Evolutionary conservation across 2,797 vertebrate species (phyloP), one percentile per base, ranked within the genome.

Genomic region (Odontamblyopus lacepedii): DNA sequence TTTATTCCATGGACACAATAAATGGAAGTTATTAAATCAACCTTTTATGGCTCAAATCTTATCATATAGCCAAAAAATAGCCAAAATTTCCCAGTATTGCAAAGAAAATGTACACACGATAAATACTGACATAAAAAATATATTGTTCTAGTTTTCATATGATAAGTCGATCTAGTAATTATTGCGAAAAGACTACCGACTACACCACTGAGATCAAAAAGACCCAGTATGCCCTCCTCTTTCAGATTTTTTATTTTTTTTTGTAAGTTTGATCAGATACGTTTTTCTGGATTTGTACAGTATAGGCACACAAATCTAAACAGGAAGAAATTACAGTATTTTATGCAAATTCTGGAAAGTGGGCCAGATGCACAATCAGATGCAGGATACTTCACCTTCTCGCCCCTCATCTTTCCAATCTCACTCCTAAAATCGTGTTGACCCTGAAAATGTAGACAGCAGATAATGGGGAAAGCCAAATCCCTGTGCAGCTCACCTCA

Each of bases 401-500:
- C 67, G 57, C 55, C 53, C 51, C 72, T 55, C 51, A 44, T 18
- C 18, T 70, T 59, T 50, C 19, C 15, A 66, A 44, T 11, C 30
- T 67, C 71, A 71, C 79, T 79, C 70, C 78, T 55, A 70, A 76
- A 85, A 79, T 83, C 72, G 75, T 70, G 71, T 62, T 23, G 50
- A 75, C 73, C 80, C 69, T 56, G 77, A 73, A 82, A 78, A 68
- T 69, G 48, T 75, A 76, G 72, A 77, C 60, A 73, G 50, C 69
- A 60, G 16, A 29, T 77, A 62, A 2, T 38, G 29, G n/a, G 65
- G 59, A 19, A 72, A 69, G 55, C 73, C 51, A 75, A 82, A 77
- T 71, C 79, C 75, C 77, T 0, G 0, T 53, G 73, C 81, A 72
- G 50, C 81, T 84, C 72, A 69, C 88, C 87, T 82, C 84, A 89